Evolutionary conservation across 2,113 vertebrate species (phyloP).

Genomic region (Platysteira castanea): DNA sequence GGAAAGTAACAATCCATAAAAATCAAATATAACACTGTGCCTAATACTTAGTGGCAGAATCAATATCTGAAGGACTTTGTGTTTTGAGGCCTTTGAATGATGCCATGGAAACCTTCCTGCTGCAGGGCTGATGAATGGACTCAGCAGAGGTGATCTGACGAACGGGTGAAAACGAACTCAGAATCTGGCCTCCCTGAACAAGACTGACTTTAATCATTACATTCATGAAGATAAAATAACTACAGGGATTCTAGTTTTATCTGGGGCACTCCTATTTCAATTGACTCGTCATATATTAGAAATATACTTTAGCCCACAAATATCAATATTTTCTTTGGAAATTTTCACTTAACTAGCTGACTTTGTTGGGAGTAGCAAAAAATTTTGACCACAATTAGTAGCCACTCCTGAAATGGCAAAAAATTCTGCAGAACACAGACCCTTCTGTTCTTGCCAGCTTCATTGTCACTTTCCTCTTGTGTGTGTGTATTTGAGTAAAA

Average conservation of each 20-base stretch:
- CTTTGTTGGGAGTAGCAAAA: neutral
- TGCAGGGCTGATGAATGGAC: neutral
- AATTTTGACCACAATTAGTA: neutral
- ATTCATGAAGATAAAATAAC: neutral
- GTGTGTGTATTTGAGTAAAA: neutral
- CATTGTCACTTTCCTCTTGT: neutral
- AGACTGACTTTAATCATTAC: neutral
- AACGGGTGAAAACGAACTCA: neutral
- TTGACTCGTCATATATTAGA: neutral
- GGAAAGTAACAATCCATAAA: slow-evolving; percentile 34
- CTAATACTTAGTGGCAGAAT: slow-evolving; percentile 26
- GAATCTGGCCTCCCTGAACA: neutral
- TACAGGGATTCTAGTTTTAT: neutral
- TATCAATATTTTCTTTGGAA: neutral
- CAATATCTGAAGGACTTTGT: slow-evolving; percentile 39
- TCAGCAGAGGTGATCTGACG: neutral
- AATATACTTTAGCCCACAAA: neutral
- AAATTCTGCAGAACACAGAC: neutral
- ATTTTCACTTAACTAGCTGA: neutral
- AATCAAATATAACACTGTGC: neutral
- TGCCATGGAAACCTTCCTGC: neutral
- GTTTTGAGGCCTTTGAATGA: slow-evolving; percentile 30
- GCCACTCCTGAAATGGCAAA: neutral
- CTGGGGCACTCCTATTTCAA: neutral
- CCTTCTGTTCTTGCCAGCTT: neutral